Percentiles rank a stretch among this genome's conserved stretches.
phyloP scores from a whole-genome alignment of 2,888 invertebrate species.

The Xestia sexstrigata region DNA sequence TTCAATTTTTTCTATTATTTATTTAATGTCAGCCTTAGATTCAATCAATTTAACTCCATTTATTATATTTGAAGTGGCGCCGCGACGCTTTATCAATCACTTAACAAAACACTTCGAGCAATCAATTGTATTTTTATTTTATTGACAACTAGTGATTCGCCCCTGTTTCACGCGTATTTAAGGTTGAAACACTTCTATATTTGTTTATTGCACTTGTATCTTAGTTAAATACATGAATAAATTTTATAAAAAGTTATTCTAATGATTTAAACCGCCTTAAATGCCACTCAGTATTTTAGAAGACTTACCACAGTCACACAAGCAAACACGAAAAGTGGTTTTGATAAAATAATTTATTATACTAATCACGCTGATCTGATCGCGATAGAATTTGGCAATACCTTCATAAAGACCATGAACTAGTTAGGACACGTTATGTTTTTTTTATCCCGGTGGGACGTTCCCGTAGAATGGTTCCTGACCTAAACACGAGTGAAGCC shows the following conservation, averaged over 20 bases:
- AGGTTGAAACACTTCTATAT: background rate
- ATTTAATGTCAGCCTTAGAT: slow-evolving; percentile 26
- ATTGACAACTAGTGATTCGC: slow-evolving; percentile 24
- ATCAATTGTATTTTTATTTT: slow-evolving; percentile 51
- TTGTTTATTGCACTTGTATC: background rate
- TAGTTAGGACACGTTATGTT: background rate
- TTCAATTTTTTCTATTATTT: slow-evolving; percentile 11
- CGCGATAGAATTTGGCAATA: no score
- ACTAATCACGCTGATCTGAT: no score
- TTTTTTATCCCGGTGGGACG: background rate
- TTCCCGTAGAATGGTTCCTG: background rate
- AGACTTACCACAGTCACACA: background rate
- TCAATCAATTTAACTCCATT: slow-evolving; percentile 45
- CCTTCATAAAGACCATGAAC: background rate
- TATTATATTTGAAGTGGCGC: slow-evolving; percentile 34
- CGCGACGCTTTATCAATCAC: slow-evolving; percentile 50
- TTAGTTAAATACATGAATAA: background rate
- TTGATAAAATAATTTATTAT: no score
- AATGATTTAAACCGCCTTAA: background rate
- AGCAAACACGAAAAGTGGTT: background rate
- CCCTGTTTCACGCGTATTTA: background rate
- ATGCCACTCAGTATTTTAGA: background rate
- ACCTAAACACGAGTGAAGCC: background rate
- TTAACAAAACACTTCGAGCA: slow-evolving; percentile 42
- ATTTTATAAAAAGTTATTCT: background rate